phyloP scores from a whole-genome alignment of 2,797 vertebrate genomes.

The Leuciscus waleckii region DNA sequence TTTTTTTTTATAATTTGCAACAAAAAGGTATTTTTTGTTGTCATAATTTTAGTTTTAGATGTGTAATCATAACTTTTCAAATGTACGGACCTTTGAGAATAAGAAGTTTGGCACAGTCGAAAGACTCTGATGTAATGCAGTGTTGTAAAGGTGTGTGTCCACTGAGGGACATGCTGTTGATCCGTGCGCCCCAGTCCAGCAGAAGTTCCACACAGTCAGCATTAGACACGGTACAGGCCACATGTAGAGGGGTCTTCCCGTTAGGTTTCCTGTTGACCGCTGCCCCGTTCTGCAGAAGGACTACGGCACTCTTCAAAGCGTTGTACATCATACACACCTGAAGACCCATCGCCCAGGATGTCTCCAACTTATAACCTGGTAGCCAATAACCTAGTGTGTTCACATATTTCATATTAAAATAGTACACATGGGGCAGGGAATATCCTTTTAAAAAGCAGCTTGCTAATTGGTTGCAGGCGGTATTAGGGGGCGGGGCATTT shows the following conservation, averaged over 20 bases:
- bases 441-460: background rate
- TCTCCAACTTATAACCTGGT: slow-evolving; percentile 91
- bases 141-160: slow-evolving; percentile 90
- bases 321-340: slow-evolving; percentile 92
- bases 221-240: slow-evolving; percentile 88
- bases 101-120: slow-evolving; percentile 89
- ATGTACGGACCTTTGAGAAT: slow-evolving; percentile 83
- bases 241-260: slow-evolving; percentile 93
- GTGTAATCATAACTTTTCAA: background rate
- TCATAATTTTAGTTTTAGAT: background rate
- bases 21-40: too few species aligned
- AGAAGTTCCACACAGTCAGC: slow-evolving; percentile 85
- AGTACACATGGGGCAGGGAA: too few species aligned
- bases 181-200: slow-evolving; percentile 83
- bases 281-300: slow-evolving; percentile 88
- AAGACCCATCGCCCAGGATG: slow-evolving; percentile 93
- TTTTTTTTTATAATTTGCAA: too few species aligned
- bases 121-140: slow-evolving; percentile 84
- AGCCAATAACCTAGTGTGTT: slow-evolving; percentile 89
- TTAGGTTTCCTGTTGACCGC: slow-evolving; percentile 90
- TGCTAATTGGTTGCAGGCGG: background rate
- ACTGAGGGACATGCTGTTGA: slow-evolving; percentile 88
- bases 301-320: slow-evolving; percentile 84
- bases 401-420: background rate
- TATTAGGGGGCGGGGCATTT: background rate